Percentiles rank a stretch among this genome's conserved stretches.
These are phyloP conservation scores for Oreochromis spilurus DNA, from an alignment of 2,113 vertebrate species.

Conservation along the genomic window DNA sequence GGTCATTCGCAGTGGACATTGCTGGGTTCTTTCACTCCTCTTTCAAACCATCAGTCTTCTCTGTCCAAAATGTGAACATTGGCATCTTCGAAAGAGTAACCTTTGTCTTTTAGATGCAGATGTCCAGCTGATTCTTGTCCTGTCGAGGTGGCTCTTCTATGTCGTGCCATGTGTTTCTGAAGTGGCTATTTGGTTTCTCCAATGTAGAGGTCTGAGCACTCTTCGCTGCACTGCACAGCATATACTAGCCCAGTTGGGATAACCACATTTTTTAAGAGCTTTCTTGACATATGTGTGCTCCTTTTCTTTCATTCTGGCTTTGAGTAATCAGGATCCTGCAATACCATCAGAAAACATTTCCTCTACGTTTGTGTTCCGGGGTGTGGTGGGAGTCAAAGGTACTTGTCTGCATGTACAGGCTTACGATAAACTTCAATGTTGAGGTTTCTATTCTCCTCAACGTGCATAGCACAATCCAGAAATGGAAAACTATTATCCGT, in stretches of 20 bases:
- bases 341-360: background rate
- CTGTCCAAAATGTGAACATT: no score
- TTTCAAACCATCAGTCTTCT: no score
- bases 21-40: no score
- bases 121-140: no score
- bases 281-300: background rate
- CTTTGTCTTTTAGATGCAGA: no score
- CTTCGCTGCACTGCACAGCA: background rate
- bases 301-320: background rate
- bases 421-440: background rate
- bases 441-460: background rate
- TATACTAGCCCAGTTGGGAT: background rate
- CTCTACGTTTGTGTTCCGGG: background rate
- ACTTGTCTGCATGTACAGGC: background rate
- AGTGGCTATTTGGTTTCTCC: no score
- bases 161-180: no score
- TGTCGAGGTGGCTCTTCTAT: no score
- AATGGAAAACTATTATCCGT: background rate
- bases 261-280: background rate
- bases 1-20: no score
- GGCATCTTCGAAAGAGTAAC: no score
- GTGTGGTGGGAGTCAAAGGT: background rate
- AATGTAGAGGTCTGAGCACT: no score
- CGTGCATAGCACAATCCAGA: background rate
- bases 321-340: background rate